These are phyloP conservation scores for Lasioglossum vierecki DNA, from an alignment of 2,888 invertebrate genomes.

Conservation along the genomic window DNA sequence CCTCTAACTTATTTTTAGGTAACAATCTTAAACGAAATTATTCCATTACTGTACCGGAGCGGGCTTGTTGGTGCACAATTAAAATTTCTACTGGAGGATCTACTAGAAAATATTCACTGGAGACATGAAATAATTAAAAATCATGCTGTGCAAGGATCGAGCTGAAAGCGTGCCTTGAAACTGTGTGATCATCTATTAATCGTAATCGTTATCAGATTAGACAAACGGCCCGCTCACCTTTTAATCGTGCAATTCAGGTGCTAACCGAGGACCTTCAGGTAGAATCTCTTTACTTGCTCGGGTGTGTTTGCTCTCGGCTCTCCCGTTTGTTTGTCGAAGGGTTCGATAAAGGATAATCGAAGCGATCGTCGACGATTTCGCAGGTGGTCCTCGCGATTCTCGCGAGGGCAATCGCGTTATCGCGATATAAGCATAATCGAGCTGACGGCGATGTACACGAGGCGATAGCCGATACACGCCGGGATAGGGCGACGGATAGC, in stretches of 20 bases:
- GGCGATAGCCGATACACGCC: constrained; percentile 33
- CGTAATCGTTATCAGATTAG: background rate
- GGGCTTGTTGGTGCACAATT: too few relatives aligned
- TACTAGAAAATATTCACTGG: too few relatives aligned
- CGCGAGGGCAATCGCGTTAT: constrained; percentile 52
- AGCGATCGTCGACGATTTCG: background rate
- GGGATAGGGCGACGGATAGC: constrained; percentile 38
- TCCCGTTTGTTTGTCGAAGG: background rate
- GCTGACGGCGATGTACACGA: constrained; percentile 44
- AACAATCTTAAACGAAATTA: too few relatives aligned
- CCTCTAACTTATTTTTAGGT: too few relatives aligned
- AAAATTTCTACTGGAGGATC: too few relatives aligned
- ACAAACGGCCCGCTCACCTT: background rate
- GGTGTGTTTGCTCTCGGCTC: background rate
- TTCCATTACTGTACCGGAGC: too few relatives aligned
- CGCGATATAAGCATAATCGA: constrained; percentile 55
- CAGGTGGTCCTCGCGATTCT: constrained; percentile 14
- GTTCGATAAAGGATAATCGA: background rate
- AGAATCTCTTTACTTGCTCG: background rate
- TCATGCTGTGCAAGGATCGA: background rate
- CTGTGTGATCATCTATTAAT: background rate
- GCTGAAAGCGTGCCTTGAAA: background rate
- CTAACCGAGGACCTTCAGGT: background rate
- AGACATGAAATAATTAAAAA: too few relatives aligned
- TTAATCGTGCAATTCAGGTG: background rate